Evolutionary conservation across 2,797 vertebrate species (phyloP).

Genomic region (Synaphobranchus kaupii): DNA sequence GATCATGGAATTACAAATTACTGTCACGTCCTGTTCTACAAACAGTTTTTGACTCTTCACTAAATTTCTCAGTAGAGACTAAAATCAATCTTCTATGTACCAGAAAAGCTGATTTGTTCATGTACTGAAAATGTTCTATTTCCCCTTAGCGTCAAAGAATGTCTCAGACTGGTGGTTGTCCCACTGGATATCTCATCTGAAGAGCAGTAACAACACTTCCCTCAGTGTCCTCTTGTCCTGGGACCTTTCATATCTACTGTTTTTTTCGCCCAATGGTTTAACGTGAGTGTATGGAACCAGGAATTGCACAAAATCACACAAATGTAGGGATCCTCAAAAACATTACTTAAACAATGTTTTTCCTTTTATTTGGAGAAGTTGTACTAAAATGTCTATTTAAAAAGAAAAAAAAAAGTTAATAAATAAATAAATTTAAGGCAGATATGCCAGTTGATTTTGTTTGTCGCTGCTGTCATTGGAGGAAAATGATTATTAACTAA

Average conservation of each 20-base stretch:
- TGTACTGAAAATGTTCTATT: neutral
- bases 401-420: no score
- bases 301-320: neutral
- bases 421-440: no score
- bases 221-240: slow-evolving; percentile 37
- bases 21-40: neutral
- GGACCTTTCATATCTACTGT: slow-evolving; percentile 64
- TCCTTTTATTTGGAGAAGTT: neutral
- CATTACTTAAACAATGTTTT: neutral
- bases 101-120: neutral
- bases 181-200: slow-evolving; percentile 87
- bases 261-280: slow-evolving; percentile 71
- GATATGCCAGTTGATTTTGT: neutral
- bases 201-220: slow-evolving; percentile 60
- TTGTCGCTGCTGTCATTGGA: neutral
- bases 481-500: neutral
- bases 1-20: neutral
- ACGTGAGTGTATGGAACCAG: slow-evolving; percentile 69
- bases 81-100: neutral
- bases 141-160: slow-evolving; percentile 81
- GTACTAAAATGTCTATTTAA: no score
- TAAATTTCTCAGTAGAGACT: neutral
- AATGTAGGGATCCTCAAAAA: neutral
- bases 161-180: slow-evolving; percentile 95
- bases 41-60: neutral